These are phyloP conservation scores for Lamprotornis superbus DNA, from an alignment of 2,113 vertebrate genomes.

Conservation along the genomic window DNA sequence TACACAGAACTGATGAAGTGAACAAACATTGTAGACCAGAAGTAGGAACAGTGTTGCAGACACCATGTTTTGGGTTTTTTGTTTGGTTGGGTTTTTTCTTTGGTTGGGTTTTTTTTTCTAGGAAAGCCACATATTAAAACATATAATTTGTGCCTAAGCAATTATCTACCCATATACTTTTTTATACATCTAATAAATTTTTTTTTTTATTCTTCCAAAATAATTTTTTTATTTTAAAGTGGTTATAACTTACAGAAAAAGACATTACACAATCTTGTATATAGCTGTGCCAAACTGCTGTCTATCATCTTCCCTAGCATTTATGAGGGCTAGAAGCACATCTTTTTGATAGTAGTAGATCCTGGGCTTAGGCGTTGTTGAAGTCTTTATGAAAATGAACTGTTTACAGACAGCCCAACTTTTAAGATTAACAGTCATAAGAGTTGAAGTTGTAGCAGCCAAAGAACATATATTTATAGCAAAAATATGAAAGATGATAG, in stretches of 20 bases:
- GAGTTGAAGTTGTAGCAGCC: not conserved
- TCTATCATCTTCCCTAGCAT: not conserved
- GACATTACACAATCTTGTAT: not conserved
- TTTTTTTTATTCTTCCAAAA: not conserved
- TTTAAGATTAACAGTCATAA: not conserved
- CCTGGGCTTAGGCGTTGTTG: not conserved
- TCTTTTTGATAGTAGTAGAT: not conserved
- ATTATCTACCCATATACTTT: not conserved
- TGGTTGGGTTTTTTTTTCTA: not conserved
- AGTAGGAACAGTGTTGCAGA: not conserved
- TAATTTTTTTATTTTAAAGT: not conserved
- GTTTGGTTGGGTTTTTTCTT: not conserved
- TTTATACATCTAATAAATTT: not conserved
- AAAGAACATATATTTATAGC: not conserved
- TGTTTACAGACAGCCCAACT: not conserved
- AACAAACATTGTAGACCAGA: not conserved
- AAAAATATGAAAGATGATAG: not conserved
- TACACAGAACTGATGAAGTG: not conserved
- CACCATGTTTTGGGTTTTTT: fast-evolving
- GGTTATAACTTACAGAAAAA: not conserved
- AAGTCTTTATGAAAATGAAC: not conserved
- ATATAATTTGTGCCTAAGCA: not conserved
- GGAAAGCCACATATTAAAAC: not conserved
- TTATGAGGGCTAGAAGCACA: not conserved
- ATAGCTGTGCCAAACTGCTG: not conserved